phyloP scores from a whole-genome alignment of 2,113 vertebrate species.

The human region DNA sequence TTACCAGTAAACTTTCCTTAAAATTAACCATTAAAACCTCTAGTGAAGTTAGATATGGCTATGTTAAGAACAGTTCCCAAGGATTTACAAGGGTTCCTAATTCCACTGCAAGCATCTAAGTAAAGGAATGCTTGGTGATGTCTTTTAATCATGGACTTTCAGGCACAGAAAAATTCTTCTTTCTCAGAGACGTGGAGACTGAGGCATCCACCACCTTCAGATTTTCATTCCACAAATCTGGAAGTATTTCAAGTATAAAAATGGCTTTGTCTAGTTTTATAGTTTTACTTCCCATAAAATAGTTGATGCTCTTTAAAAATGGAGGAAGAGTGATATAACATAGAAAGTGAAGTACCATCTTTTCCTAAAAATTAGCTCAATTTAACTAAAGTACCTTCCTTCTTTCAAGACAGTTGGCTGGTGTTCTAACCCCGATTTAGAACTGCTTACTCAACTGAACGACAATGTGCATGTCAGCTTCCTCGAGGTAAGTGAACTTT shows the following conservation, averaged over 20 bases:
- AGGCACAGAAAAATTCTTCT: background rate
- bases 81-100: background rate
- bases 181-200: background rate
- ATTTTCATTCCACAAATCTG: background rate
- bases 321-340: background rate
- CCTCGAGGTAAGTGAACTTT: slow-evolving; percentile 16
- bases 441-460: slow-evolving; percentile 14
- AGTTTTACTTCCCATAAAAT: background rate
- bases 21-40: background rate
- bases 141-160: background rate
- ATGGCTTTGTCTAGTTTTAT: background rate
- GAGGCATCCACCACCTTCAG: background rate
- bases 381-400: background rate
- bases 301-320: background rate
- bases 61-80: background rate
- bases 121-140: background rate
- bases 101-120: background rate
- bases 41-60: background rate
- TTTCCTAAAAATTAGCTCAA: background rate
- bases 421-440: background rate
- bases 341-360: background rate
- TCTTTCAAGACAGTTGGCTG: background rate
- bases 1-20: background rate
- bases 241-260: background rate
- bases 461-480: slow-evolving; percentile 12